Evolutionary conservation across 2,797 vertebrate genomes (phyloP), one percentile per base, ranked within the genome.

Genomic region (Gadopsis bispinosus): DNA sequence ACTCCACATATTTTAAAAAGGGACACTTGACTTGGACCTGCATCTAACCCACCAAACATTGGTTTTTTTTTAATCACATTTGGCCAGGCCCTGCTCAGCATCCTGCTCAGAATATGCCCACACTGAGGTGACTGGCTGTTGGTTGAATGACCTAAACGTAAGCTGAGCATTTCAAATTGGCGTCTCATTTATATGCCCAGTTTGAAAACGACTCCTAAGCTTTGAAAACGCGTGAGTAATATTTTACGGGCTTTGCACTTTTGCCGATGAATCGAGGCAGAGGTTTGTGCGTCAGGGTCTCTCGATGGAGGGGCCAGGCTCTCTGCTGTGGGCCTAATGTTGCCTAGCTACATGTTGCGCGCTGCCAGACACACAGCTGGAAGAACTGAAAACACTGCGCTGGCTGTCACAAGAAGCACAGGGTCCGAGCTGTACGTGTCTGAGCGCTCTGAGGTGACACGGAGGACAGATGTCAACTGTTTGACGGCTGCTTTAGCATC

Each of bases 341-440:
- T 48, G 20, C 41, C 68, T 13, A 45, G 75, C 85, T 89, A 93
- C 94, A 92, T 93, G 94, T 93, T 94, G 94, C 93, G 76, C 90
- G 71, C 69, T 63, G 43, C 64, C 37, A 73, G 17, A 83, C n/a
- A 48, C 67, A 75, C 33, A 58, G 55, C 37, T 69, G 53, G 37
- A 68, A 64, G 3, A 11, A 39, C 3, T 39, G 39, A 39, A 33
- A 41, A 37, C 81, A 77, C 31, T 6, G 13, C 3, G 37, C 17
- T 33, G 26, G 7, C 47, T 26, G 17, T 31, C 33, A 31, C 45
- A 20, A 13, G 13, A 26, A 41, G 2, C n/a, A 37, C 37, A n/a
- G 4, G 6, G 22, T 41, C 43, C 7, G 13, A 22, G 3, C 19
- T 12, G 10, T 20, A 59, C 19, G 8, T 33, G 45, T 43, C 7